phyloP scores from a whole-genome alignment of 1,140 invertebrate species.

The Orchestia grillus region DNA sequence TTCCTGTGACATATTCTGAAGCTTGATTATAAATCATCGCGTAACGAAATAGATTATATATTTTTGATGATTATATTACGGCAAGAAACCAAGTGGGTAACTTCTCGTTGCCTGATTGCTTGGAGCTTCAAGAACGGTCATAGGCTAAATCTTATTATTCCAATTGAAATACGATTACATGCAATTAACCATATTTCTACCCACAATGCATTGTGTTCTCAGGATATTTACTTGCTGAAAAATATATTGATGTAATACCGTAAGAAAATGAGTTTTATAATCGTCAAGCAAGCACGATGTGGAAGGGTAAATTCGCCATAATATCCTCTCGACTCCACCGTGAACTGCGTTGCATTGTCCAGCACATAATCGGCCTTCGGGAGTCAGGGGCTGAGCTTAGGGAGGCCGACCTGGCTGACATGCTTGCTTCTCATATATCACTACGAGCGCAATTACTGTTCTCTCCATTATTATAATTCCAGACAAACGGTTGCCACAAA shows the following conservation, averaged over 20 bases:
- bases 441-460: conserved; percentile 27
- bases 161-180: not conserved
- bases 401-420: conserved; percentile 23
- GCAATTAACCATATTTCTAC: not conserved
- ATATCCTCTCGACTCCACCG: not conserved
- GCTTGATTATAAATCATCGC: too few relatives aligned
- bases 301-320: not conserved
- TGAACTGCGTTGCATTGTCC: not conserved
- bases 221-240: not conserved
- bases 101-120: too few relatives aligned
- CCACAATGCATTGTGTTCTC: not conserved
- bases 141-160: too few relatives aligned
- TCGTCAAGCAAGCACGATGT: not conserved
- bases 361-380: not conserved
- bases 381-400: conserved; percentile 36
- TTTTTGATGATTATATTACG: too few relatives aligned
- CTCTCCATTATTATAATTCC: conserved; percentile 33
- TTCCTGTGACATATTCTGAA: too few relatives aligned
- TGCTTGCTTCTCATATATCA: conserved; percentile 50
- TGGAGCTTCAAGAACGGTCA: too few relatives aligned
- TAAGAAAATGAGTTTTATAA: not conserved
- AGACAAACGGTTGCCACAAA: conserved; percentile 23
- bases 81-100: too few relatives aligned
- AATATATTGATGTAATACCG: not conserved
- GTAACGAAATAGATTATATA: too few relatives aligned